phyloP scores from a whole-genome alignment of 1,140 invertebrate species.

The Andrena cerasifolii region DNA sequence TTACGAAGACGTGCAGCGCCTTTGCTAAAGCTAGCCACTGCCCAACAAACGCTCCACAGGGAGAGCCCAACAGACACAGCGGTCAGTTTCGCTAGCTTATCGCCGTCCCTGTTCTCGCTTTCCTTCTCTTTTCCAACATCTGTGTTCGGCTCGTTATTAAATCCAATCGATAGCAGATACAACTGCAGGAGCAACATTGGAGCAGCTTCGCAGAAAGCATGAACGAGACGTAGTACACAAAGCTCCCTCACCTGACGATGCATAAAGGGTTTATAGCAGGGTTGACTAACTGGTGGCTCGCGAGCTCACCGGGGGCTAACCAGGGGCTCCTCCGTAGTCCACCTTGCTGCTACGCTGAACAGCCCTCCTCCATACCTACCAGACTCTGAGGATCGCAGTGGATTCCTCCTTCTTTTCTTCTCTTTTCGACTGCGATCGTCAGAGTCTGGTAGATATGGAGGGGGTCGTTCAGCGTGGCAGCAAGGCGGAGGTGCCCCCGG shows the following conservation, averaged over 20 bases:
- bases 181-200: slow-evolving; percentile 93
- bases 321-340: too few relatives aligned
- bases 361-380: too few relatives aligned
- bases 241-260: slow-evolving; percentile 84
- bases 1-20: slow-evolving; percentile 90
- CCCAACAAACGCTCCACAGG: slow-evolving; percentile 94
- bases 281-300: too few relatives aligned
- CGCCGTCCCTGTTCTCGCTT: slow-evolving; percentile 59
- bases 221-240: slow-evolving; percentile 91
- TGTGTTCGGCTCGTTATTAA: slow-evolving; percentile 56
- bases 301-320: too few relatives aligned
- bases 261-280: slow-evolving; percentile 1
- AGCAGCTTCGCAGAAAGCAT: slow-evolving; percentile 93
- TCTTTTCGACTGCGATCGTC: too few relatives aligned
- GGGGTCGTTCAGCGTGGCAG: too few relatives aligned
- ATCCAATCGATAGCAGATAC: slow-evolving; percentile 87
- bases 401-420: too few relatives aligned
- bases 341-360: too few relatives aligned
- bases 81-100: slow-evolving; percentile 88
- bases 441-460: too few relatives aligned
- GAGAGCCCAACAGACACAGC: slow-evolving; percentile 92
- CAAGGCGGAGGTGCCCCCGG: too few relatives aligned
- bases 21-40: slow-evolving; percentile 94
- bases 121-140: slow-evolving; percentile 56
- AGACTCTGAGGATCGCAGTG: too few relatives aligned